phyloP scores from a whole-genome alignment of 64 coral and sea anemone species.

The Stichodactyla mertensii region DNA sequence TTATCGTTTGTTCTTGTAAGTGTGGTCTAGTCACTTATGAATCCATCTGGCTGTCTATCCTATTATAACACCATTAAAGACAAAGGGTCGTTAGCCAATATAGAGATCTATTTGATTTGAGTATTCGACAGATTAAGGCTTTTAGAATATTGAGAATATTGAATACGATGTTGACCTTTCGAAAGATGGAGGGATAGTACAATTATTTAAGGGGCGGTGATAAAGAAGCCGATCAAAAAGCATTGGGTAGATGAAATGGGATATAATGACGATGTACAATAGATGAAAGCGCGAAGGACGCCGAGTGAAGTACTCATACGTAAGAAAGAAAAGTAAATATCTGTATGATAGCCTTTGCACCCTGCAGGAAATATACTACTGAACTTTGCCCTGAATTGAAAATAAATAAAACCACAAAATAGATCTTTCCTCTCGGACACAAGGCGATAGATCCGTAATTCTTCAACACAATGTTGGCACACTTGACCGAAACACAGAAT shows the following conservation, averaged over 20 bases:
- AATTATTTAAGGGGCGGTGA: background rate
- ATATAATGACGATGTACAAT: background rate
- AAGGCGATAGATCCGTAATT: background rate
- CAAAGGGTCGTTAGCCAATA: slow-evolving; percentile 1
- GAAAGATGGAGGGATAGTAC: background rate
- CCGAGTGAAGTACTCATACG: background rate
- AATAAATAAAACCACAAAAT: background rate
- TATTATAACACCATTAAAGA: slow-evolving; percentile 8
- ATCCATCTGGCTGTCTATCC: background rate
- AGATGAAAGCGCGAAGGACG: background rate
- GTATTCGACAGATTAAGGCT: slow-evolving; percentile 7
- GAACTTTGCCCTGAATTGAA: slow-evolving; percentile 7
- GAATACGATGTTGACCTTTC: slow-evolving; percentile 9
- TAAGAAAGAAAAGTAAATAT: background rate
- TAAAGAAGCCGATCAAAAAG: background rate
- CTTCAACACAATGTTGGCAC: slow-evolving; percentile 7
- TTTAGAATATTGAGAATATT: slow-evolving; percentile 4
- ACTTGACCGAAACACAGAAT: background rate
- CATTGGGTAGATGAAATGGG: background rate
- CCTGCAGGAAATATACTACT: background rate
- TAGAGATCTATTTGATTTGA: slow-evolving; percentile 8
- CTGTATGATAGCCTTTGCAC: background rate
- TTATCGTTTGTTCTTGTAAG: background rate
- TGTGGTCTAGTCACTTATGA: background rate
- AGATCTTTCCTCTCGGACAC: background rate